These are phyloP conservation scores for Salvator merianae DNA, from an alignment of 2,113 vertebrate species.

Conservation along the genomic window DNA sequence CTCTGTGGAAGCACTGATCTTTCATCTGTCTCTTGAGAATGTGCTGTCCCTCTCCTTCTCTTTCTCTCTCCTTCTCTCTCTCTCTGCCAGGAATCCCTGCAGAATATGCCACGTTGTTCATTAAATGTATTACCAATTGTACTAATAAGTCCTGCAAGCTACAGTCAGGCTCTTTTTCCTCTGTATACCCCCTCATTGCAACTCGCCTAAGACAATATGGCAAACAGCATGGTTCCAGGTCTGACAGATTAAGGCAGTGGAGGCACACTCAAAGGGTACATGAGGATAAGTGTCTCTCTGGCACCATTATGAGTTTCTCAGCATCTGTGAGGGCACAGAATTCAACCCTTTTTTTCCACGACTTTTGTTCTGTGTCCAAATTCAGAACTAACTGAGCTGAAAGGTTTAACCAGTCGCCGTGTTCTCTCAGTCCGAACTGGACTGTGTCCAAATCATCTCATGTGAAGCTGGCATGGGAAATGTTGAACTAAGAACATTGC, in stretches of 20 bases:
- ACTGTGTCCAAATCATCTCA: slow-evolving; percentile 16
- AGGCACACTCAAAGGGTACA: not conserved
- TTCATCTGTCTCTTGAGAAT: not conserved
- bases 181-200: rapidly evolving
- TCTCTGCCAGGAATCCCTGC: not conserved
- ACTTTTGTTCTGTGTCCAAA: slow-evolving; percentile 18
- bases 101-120: not conserved
- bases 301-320: not conserved
- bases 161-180: not conserved
- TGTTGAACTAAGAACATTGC: slow-evolving; percentile 38
- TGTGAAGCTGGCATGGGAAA: slow-evolving; percentile 32
- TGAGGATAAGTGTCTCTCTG: not conserved
- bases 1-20: rapidly evolving
- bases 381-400: not conserved
- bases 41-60: not conserved
- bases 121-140: slow-evolving; percentile 31
- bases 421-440: slow-evolving; percentile 21
- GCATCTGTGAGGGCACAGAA: not conserved
- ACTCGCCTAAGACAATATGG: not conserved
- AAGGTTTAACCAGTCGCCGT: rapidly evolving
- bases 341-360: not conserved
- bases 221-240: not conserved
- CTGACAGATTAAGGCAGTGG: rapidly evolving
- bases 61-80: not conserved
- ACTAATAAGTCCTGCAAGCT: slow-evolving; percentile 20